phyloP scores from a whole-genome alignment of 2,113 vertebrate species.

The Pomatostomus ruficeps region DNA sequence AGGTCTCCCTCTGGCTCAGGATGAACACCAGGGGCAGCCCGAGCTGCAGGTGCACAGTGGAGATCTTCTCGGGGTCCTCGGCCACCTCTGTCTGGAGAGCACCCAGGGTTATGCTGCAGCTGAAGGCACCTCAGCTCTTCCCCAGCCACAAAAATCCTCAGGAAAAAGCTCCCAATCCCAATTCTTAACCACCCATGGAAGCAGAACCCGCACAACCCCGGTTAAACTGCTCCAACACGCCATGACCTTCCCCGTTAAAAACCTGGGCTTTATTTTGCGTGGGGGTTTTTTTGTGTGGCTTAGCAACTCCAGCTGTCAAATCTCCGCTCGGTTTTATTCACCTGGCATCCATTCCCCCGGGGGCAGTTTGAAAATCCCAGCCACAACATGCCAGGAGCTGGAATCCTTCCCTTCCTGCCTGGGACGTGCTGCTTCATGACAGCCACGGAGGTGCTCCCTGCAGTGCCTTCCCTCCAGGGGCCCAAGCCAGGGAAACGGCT shows the following conservation, averaged over 20 bases:
- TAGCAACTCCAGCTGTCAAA: background rate
- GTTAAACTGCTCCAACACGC: background rate
- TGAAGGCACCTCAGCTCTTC: background rate
- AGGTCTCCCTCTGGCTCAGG: slow-evolving; percentile 79
- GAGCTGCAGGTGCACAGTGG: slow-evolving; percentile 78
- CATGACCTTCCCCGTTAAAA: background rate
- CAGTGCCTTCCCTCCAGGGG: background rate
- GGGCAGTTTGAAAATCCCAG: background rate
- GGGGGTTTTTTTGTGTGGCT: background rate
- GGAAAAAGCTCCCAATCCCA: background rate
- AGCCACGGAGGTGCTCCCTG: background rate
- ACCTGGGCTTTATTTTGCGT: background rate
- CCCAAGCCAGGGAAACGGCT: background rate
- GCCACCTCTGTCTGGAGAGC: slow-evolving; percentile 78
- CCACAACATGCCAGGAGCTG: background rate
- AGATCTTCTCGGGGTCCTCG: slow-evolving; percentile 81
- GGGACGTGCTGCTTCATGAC: background rate
- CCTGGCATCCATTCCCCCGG: background rate
- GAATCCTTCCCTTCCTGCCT: background rate
- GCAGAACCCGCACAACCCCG: background rate
- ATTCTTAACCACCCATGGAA: background rate
- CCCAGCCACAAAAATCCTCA: background rate
- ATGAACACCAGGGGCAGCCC: slow-evolving; percentile 87
- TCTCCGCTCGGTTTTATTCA: background rate
- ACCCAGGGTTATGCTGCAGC: background rate